Conservation (phyloP, 2,797 vertebrate genomes). For the Tokudaia muenninki region DNA sequence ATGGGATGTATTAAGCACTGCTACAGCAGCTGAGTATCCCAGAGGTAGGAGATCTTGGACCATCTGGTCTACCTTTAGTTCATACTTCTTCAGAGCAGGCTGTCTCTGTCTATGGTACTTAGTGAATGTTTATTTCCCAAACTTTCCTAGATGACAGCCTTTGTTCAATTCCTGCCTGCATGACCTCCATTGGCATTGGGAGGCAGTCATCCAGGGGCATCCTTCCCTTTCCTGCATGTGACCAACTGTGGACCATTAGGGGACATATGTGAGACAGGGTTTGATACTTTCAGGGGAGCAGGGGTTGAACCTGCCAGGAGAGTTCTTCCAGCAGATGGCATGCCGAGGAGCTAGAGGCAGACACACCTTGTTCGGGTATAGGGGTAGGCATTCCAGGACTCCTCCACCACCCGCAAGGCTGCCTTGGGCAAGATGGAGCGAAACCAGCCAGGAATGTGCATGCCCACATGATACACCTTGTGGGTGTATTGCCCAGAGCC, state of each 20-base stretch:
- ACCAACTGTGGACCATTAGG: not conserved
- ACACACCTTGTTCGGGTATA: conserved; percentile 95
- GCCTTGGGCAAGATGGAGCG: conserved; percentile 97
- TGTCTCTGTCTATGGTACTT: not conserved
- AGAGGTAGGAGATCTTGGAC: not conserved
- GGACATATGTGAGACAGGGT: not conserved
- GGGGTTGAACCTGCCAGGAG: not conserved
- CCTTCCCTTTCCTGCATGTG: not conserved
- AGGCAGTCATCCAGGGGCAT: not conserved
- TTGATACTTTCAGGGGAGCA: not conserved
- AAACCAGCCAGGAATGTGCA: conserved; percentile 99
- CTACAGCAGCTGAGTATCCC: not conserved
- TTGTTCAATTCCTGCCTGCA: not conserved
- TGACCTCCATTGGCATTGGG: not conserved
- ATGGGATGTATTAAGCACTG: not conserved
- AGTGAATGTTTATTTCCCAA: not conserved
- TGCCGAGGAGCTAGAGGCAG: not conserved
- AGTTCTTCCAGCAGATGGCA: not conserved
- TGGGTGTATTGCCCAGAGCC: conserved; percentile 97
- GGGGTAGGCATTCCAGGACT: conserved; percentile 98
- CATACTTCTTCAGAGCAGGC: not conserved
- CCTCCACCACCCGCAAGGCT: conserved; percentile 95
- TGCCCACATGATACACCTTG: conserved; percentile 99
- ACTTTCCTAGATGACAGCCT: not conserved
- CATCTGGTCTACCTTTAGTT: not conserved